phyloP scores from a whole-genome alignment of 2,797 vertebrate genomes.

The Danio albolineatus region DNA sequence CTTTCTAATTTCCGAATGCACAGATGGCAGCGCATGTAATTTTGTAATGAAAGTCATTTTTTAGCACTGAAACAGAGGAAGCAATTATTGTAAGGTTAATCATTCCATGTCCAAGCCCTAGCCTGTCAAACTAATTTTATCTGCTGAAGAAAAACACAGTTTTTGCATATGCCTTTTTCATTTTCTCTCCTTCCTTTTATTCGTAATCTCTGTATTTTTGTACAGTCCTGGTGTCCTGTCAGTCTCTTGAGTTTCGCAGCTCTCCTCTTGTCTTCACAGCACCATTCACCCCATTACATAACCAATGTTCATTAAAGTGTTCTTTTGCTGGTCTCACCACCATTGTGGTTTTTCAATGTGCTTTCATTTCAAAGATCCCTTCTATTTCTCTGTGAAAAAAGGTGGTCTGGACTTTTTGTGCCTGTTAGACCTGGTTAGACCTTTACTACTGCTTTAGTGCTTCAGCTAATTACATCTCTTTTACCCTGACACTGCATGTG shows the following conservation, averaged over 20 bases:
- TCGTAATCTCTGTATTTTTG: conserved; percentile 28
- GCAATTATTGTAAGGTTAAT: conserved; percentile 38
- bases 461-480: conserved; percentile 67
- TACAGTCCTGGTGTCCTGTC: conserved; percentile 14
- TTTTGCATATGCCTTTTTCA: conserved; percentile 28
- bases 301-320: conserved; percentile 69
- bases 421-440: background rate
- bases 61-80: conserved; percentile 30
- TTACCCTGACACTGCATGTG: conserved; percentile 38
- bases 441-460: conserved; percentile 57
- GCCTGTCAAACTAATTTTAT: conserved; percentile 33
- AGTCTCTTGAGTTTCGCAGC: conserved; percentile 46
- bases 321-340: conserved; percentile 51
- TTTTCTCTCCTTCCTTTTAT: background rate
- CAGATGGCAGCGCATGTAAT: conserved; percentile 27
- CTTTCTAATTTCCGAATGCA: conserved; percentile 13
- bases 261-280: conserved; percentile 57
- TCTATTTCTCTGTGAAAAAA: background rate
- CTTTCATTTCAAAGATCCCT: conserved; percentile 25
- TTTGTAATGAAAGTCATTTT: conserved; percentile 44
- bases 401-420: background rate
- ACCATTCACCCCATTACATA: conserved; percentile 56
- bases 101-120: conserved; percentile 25
- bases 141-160: conserved; percentile 14
- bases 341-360: conserved; percentile 60